Evolutionary conservation across 2,888 invertebrate genomes (phyloP), one percentile per base, ranked within the genome.

Genomic region (Pristionchus fissidentatus): DNA sequence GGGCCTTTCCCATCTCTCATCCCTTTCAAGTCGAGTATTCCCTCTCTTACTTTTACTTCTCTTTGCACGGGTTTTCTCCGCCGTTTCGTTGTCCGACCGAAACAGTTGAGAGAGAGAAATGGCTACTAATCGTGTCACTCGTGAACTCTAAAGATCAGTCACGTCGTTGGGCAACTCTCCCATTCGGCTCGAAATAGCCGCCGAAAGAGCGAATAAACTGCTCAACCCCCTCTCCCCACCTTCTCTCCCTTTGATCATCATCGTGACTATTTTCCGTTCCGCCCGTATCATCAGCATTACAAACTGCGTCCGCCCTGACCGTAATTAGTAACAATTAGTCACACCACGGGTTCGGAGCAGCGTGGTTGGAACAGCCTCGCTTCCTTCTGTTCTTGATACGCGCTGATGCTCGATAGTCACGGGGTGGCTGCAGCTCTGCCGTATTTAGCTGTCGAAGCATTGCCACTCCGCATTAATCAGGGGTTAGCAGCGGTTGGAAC

Each of bases 301-400:
- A n/a, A n/a, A n/a, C n/a, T n/a, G n/a, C 62, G 62, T 62, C 35
- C 62, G 62, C 35, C 62, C 62, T 35, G 62, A 62, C 62, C 62
- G n/a, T 62, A 15, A 62, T 62, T 62, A 62, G 62, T 62, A 32
- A 62, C 57, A n/a, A n/a, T n/a, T n/a, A 10, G 29, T n/a, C 57
- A 29, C n/a, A 10, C 26, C 57, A 26, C 13, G 32, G 62, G 32
- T 15, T 35, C 62, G 13, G 32, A n/a, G n/a, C n/a, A n/a, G n/a
- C n/a, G 32, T n/a, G 55, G 32, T 0, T 35, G 35, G 62, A 29
- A 62, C 62, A 35, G 57, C 15, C 46, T 15, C n/a, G 29, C 26
- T 35, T 62, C 13, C 62, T 13, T 35, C 62, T 62, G 62, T 62
- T 62, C 35, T 19, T 22, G n/a, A 32, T 3, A n/a, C 22, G 10